Conservation (phyloP, 2,113 vertebrate species). For the Cacatua alba region DNA sequence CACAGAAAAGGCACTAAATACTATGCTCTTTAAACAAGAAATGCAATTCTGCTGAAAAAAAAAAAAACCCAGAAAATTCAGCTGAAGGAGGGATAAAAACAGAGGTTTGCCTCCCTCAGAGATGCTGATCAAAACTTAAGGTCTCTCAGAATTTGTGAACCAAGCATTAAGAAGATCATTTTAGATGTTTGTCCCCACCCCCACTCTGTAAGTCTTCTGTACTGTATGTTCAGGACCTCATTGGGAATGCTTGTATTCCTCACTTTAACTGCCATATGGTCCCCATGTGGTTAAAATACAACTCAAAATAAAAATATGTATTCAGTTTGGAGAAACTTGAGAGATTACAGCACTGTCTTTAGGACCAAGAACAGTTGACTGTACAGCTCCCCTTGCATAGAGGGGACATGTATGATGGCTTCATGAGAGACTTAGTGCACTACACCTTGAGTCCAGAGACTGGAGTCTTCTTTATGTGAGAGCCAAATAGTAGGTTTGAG, state of each 20-base stretch:
- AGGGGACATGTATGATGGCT: neutral
- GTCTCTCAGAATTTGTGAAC: neutral
- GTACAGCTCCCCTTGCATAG: neutral
- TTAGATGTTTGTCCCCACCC: neutral
- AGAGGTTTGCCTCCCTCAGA: neutral
- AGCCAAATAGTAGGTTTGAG: neutral
- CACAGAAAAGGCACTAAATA: neutral
- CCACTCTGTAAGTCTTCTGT: neutral
- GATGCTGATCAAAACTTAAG: neutral
- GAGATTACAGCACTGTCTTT: neutral
- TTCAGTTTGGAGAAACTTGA: neutral
- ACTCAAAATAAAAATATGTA: slow-evolving; percentile 24
- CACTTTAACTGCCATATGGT: slow-evolving; percentile 31
- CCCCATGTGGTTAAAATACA: slow-evolving; percentile 24
- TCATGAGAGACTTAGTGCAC: neutral
- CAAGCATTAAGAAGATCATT: neutral
- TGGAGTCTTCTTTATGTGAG: neutral
- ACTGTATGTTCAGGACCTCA: neutral
- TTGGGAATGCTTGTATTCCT: neutral
- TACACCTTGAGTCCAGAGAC: neutral
- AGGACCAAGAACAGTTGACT: neutral
- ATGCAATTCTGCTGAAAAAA: neutral
- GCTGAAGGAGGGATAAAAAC: neutral
- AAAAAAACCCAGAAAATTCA: neutral
- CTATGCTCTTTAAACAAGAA: neutral